Percentiles rank a stretch among this genome's conserved stretches.
phyloP scores from a whole-genome alignment of 2,888 invertebrate species.

The Uloborus plumipes region DNA sequence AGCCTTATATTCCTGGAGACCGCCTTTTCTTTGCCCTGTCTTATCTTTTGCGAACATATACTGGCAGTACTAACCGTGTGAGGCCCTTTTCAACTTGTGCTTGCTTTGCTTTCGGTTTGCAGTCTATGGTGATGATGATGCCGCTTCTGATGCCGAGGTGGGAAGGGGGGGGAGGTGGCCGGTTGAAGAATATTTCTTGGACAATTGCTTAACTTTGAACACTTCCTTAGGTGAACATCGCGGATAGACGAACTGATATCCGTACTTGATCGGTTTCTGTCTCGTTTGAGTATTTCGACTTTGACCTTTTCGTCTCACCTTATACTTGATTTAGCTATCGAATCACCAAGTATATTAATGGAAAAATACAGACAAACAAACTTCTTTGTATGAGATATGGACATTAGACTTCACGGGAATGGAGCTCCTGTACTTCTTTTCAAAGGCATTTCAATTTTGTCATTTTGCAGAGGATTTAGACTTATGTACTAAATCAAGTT shows the following conservation, averaged over 20 bases:
- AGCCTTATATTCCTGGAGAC: conserved; percentile 40
- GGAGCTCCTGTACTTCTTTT: too few species aligned
- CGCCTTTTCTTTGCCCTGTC: conserved; percentile 35
- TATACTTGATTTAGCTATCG: background rate
- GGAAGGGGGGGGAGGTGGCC: background rate
- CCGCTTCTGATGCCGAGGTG: conserved; percentile 1
- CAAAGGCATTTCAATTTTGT: too few species aligned
- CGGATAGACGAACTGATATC: background rate
- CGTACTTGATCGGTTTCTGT: conserved; percentile 33
- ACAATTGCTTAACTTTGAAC: conserved; percentile 53
- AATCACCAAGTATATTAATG: too few species aligned
- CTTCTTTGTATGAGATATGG: too few species aligned
- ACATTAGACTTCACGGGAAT: too few species aligned
- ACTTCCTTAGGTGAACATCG: too few species aligned
- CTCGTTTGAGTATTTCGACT: conserved; percentile 23
- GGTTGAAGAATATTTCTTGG: conserved; percentile 50
- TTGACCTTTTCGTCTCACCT: background rate
- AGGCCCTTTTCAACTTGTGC: conserved; percentile 51
- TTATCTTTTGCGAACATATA: conserved; percentile 62
- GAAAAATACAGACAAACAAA: too few species aligned
- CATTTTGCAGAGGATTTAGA: too few species aligned
- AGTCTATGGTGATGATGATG: conserved; percentile 23
- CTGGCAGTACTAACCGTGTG: conserved; percentile 52
- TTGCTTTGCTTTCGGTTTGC: background rate
- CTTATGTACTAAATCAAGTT: too few species aligned